Percentiles rank a stretch among this genome's conserved stretches.
phyloP scores from a whole-genome alignment of 2,797 vertebrate species.

The Arctocebus calabarensis region DNA sequence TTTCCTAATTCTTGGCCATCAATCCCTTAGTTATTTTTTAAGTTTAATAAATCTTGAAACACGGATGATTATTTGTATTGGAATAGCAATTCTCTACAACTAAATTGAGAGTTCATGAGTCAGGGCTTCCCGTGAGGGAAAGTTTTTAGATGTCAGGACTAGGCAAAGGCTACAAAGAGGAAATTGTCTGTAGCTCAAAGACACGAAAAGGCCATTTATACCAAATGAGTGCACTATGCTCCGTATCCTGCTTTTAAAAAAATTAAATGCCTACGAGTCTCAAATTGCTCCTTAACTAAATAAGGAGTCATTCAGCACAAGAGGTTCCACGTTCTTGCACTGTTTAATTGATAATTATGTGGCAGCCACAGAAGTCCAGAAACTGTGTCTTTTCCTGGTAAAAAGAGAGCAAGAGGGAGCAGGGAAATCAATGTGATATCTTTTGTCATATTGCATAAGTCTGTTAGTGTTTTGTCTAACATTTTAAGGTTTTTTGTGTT shows the following conservation, averaged over 20 bases:
- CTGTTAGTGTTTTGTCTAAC: background rate
- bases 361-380: background rate
- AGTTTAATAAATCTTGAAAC: constrained; percentile 14
- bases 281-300: constrained; percentile 41
- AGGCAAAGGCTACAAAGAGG: constrained; percentile 55
- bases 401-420: background rate
- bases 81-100: constrained; percentile 65
- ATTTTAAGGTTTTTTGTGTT: background rate
- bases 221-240: background rate
- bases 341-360: background rate
- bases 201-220: constrained; percentile 46
- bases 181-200: constrained; percentile 64
- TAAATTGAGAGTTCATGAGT: constrained; percentile 69
- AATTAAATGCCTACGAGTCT: constrained; percentile 29
- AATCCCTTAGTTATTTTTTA: constrained; percentile 42
- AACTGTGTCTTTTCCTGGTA: background rate
- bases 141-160: constrained; percentile 47
- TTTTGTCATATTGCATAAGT: background rate
- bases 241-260: constrained; percentile 53
- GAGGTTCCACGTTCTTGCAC: background rate
- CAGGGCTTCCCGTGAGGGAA: constrained; percentile 59
- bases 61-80: constrained; percentile 37
- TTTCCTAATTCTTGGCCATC: constrained; percentile 27
- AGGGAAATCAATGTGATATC: background rate
- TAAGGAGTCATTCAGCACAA: constrained; percentile 39